Percentiles rank a stretch among this genome's conserved stretches.
phyloP scores from a whole-genome alignment of 2,797 vertebrate genomes.

The Apodemus agrarius region DNA sequence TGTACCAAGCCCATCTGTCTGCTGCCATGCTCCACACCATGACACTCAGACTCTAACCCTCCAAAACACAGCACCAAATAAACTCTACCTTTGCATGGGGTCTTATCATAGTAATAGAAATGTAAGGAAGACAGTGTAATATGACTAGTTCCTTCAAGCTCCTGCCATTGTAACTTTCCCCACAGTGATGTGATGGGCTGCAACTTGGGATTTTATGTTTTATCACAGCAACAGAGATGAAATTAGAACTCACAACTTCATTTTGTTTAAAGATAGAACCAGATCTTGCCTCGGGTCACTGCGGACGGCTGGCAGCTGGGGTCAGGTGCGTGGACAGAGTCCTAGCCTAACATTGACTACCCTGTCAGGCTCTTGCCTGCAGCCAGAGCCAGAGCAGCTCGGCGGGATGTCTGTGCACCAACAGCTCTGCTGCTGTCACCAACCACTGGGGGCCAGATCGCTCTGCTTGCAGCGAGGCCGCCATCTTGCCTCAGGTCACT shows the following conservation, averaged over 20 bases:
- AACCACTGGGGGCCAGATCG: too few relatives aligned
- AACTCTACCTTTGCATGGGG: neutral
- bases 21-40: neutral
- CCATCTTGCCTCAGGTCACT: too few relatives aligned
- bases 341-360: too few relatives aligned
- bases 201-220: neutral
- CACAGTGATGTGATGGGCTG: neutral
- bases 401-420: too few relatives aligned
- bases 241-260: neutral
- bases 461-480: too few relatives aligned
- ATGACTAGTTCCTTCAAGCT: neutral
- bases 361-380: too few relatives aligned
- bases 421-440: too few relatives aligned
- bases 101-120: neutral
- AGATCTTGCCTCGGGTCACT: too few relatives aligned
- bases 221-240: neutral
- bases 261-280: constrained; percentile 12
- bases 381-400: too few relatives aligned
- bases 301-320: too few relatives aligned
- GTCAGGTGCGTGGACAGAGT: too few relatives aligned
- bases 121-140: neutral
- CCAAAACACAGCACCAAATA: neutral
- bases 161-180: neutral
- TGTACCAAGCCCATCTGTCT: neutral
- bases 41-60: neutral